Evolutionary conservation across 2,888 invertebrate species (phyloP), one percentile per base, ranked within the genome.

Genomic region (Tryphoninae sp.): DNA sequence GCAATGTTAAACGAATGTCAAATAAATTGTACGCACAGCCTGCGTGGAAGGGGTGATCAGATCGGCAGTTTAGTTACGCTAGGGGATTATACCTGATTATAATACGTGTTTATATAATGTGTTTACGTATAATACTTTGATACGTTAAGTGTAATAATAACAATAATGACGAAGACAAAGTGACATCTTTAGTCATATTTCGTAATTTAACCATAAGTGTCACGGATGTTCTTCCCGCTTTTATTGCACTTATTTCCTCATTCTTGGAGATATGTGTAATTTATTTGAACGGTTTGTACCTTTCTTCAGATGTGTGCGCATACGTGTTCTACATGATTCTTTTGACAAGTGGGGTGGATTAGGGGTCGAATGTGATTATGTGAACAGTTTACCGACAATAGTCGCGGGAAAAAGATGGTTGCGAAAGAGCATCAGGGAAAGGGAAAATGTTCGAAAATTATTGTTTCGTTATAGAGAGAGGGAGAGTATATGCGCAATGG

Each of bases 1-100:
- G 78, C 89, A 89, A 89, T 89, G 89, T 88, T 85, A 89, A 89
- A 89, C 87, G 88, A 89, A 89, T 89, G 89, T 89, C 89, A 89
- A 89, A 86, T 78, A 42, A 78, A 59, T 76, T 80, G 71, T 73
- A 58, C 67, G 59, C 59, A 61, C 59, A 58, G 67, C 59, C 67
- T 23, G 51, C 8, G 11, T 11, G 62, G 62, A 33, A 62, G 33
- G 33, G 62, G 62, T 9, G 9, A 62, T 33, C 19, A 2, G n/a
- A 6, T 13, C 19, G 11, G 16, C 13, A 42, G 33, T 45, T 26
- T 65, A 45, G 33, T 33, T 33, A 33, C 6, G 33, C 6, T 33
- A 6, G 26, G 26, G 4, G 33, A 6, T 33, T 33, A 33, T 33
- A 33, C 6, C 33, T 33, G 33, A 33, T 33, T 33, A 33, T 33